Base-by-base conservation (phyloP, 1,140 invertebrate species). In the Dermatophagoides farinae region DNA sequence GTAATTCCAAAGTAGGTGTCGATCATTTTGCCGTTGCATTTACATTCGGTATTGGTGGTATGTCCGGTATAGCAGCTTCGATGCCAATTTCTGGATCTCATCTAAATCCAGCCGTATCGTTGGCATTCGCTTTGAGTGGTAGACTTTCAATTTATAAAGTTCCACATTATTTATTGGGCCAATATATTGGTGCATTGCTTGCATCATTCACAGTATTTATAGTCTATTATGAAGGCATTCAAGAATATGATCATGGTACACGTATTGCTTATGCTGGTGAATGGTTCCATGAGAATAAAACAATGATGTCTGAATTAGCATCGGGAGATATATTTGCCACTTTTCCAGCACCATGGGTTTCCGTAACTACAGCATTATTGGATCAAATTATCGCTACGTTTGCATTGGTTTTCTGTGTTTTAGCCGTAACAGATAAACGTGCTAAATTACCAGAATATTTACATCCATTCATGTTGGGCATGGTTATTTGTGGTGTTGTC, bases 51-150 rank as follows among this genome's bases (percentile, higher is more conserved):
- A 23, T 60, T 37, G 23, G 14, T 18, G 58, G 5, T 20, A 22
- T 60, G 25, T 2, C 23, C 2, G 43, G 41, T 9, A 60, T 31
- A 12, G 6, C 46, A 16, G 25, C 41, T 12, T 18, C 37, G 10
- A 20, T 14, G 6, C 14, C 43, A 1, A 60, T 44, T 41, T 58
- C 43, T 41, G 25, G 77, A 60, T 76, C 70, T 1, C 78, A 79
- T 66, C 62, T 80, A 12, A 80, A 79, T 67, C 78, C 78, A 12
- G 75, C 76, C 6, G 76, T 79, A 0, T 72, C 76, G 0, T 53
- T 79, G 11, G 73, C 74, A n/a, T 66, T 75, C 64, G 72, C 72
- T 0, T 55, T 70, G n/a, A 60, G 77, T 14, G 73, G 75, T 6
- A 70, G 71, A 60, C 66, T 76, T 14, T 64, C 68, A 4, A 75